Evolutionary conservation across 2,113 vertebrate genomes (phyloP).

Genomic region (Amphiprion percula): DNA sequence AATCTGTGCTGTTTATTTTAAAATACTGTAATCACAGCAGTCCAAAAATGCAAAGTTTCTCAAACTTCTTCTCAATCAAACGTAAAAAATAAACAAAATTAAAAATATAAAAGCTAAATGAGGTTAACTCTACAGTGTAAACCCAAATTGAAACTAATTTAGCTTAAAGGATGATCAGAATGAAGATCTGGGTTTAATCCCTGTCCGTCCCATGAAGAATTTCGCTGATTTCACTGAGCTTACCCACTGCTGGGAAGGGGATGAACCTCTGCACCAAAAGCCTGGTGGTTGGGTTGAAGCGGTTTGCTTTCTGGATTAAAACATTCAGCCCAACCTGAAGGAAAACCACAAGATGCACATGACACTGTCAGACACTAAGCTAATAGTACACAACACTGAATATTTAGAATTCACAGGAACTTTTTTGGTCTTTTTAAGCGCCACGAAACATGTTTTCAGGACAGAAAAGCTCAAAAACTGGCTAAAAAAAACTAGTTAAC

Average conservation of each 20-base stretch:
- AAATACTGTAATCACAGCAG: no score
- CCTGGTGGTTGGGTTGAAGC: conserved; percentile 89
- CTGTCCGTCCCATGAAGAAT: neutral
- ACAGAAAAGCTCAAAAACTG: no score
- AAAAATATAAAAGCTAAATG: neutral
- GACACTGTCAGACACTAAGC: neutral
- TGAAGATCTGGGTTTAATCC: neutral
- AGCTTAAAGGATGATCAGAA: conserved; percentile 1
- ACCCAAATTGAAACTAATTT: no score
- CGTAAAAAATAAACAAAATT: neutral
- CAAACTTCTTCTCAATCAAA: no score
- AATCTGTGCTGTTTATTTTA: no score
- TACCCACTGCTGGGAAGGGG: conserved; percentile 95
- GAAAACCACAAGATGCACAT: neutral
- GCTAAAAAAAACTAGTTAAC: no score
- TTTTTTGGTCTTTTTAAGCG: no score
- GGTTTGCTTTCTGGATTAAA: conserved; percentile 90
- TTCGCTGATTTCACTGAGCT: conserved; percentile 47
- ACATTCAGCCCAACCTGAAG: conserved; percentile 92
- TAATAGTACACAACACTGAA: no score
- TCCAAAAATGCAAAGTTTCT: no score
- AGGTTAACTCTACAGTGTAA: no score
- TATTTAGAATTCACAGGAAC: no score
- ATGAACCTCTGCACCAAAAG: conserved; percentile 94
- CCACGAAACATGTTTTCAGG: no score